These are phyloP conservation scores for Spinibarbus caldwelli DNA, from an alignment of 2,797 vertebrate genomes.

Conservation along the genomic window DNA sequence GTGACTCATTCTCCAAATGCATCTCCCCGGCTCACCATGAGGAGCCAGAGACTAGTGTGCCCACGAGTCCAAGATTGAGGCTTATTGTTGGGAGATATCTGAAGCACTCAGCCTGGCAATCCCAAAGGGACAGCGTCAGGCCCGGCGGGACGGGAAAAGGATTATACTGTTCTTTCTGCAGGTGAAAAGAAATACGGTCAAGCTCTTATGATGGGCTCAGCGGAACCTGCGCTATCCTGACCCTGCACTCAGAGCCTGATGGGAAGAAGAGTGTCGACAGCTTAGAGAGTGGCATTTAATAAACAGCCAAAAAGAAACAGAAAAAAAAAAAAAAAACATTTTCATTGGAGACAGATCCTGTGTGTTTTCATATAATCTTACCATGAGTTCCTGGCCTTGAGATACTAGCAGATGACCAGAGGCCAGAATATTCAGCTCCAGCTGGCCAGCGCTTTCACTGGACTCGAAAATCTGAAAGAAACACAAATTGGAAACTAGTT, in stretches of 20 bases:
- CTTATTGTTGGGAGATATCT: slow-evolving; percentile 43
- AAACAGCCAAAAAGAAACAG: no score
- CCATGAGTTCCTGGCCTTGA: slow-evolving; percentile 85
- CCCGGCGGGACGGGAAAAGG: not conserved
- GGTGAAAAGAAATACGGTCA: slow-evolving; percentile 39
- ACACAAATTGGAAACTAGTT: not conserved
- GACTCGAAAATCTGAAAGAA: slow-evolving; percentile 84
- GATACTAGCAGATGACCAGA: slow-evolving; percentile 90
- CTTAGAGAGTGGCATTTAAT: slow-evolving; percentile 6
- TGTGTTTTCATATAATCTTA: slow-evolving; percentile 69
- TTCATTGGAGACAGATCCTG: not conserved
- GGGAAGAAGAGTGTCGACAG: slow-evolving; percentile 3
- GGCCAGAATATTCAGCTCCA: slow-evolving; percentile 84
- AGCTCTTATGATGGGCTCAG: slow-evolving; percentile 34
- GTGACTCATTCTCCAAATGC: slow-evolving; percentile 61
- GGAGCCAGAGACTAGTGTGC: slow-evolving; percentile 40
- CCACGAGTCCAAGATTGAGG: slow-evolving; percentile 33
- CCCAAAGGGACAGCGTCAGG: slow-evolving; percentile 28
- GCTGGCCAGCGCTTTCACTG: slow-evolving; percentile 74
- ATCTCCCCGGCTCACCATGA: slow-evolving; percentile 55
- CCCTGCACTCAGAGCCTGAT: slow-evolving; percentile 28
- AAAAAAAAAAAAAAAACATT: no score
- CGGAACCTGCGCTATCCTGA: not conserved
- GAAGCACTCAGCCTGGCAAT: slow-evolving; percentile 44
- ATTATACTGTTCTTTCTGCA: slow-evolving; percentile 28